Evolutionary conservation across 1,140 invertebrate genomes (phyloP), one percentile per base, ranked within the genome.

Genomic region (Cardiocondyla obscurior): DNA sequence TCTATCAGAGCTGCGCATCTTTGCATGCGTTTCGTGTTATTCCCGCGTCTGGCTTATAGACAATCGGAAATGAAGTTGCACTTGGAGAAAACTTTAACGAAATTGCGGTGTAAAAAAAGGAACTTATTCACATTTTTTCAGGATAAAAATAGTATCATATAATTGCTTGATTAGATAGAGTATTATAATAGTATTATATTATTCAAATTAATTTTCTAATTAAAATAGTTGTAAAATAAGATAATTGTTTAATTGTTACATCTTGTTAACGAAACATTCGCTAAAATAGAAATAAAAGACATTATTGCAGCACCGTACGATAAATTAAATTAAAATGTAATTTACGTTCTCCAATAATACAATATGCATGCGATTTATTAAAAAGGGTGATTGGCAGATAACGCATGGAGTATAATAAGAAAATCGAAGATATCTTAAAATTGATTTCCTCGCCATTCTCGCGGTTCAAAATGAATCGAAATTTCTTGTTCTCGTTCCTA

Each of bases 1-100:
- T 86, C 69, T 72, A 86, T 86, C 85, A 14, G 10, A 30, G 19
- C 30, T 57, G 51, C 25, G 77, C 64, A 86, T 86, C 85, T 86
- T 77, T 51, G 70, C 79, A 83, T 33, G 70, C 22, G 77, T 85
- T 85, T 42, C 70, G 64, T 86, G 67, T 55, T 67, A 62, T 85
- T 85, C 65, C 72, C 76, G 51, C 51, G 33, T 42, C 57, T 19
- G 73, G 14, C 33, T n/a, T 57, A 62, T 10, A 25, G 79, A 86
- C 74, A 72, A 77, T 85, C 79, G 79, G 44, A 73, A 77, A 74
- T 62, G 46, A 81, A 65, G 58, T 70, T 10, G 58, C 33, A 3
- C 46, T 69, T 28, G 12, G 58, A 64, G 69, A 19, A 12, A 1
- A 28, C 10, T 55, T 28, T 69, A 69, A 79, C 69, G 44, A 67